phyloP scores from a whole-genome alignment of 2,888 invertebrate species.

The Ecliptopera silaceata region DNA sequence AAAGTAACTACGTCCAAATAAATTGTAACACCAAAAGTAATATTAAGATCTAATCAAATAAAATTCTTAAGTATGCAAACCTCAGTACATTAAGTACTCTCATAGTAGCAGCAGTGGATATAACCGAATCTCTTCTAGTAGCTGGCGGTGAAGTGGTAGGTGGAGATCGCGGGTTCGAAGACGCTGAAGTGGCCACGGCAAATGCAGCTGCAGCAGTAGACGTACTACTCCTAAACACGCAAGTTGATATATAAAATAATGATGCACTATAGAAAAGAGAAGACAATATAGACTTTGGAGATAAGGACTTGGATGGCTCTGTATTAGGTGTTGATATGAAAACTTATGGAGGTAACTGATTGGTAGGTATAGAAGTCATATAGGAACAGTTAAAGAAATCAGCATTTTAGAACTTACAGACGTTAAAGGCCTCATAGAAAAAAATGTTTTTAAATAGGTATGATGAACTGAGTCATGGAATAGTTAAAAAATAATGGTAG shows the following conservation, averaged over 20 bases:
- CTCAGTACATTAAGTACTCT: slow-evolving; percentile 93
- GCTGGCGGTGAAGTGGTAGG: slow-evolving; percentile 79
- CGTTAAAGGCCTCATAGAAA: no score
- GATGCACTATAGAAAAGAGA: background rate
- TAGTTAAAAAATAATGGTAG: no score
- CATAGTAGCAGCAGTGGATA: slow-evolving; percentile 97
- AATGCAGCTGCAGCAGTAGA: slow-evolving; percentile 95
- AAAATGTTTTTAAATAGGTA: no score
- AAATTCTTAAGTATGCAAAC: slow-evolving; percentile 46
- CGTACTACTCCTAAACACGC: slow-evolving; percentile 87
- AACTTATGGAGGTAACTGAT: no score
- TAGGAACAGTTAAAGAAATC: background rate
- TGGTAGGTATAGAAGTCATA: no score
- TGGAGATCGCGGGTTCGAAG: slow-evolving; percentile 90
- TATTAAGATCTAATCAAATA: no score
- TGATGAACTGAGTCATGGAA: no score
- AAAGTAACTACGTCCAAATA: no score
- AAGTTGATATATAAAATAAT: slow-evolving; percentile 24
- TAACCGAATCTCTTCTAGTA: slow-evolving; percentile 86
- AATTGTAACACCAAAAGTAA: no score
- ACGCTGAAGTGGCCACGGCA: slow-evolving; percentile 95
- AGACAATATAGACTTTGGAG: background rate
- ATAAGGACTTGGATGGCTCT: background rate
- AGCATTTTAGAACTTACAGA: background rate
- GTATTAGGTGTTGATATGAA: no score